Base-by-base conservation (phyloP, 2,888 invertebrate genomes). In the Caenorhabditis sp. region DNA sequence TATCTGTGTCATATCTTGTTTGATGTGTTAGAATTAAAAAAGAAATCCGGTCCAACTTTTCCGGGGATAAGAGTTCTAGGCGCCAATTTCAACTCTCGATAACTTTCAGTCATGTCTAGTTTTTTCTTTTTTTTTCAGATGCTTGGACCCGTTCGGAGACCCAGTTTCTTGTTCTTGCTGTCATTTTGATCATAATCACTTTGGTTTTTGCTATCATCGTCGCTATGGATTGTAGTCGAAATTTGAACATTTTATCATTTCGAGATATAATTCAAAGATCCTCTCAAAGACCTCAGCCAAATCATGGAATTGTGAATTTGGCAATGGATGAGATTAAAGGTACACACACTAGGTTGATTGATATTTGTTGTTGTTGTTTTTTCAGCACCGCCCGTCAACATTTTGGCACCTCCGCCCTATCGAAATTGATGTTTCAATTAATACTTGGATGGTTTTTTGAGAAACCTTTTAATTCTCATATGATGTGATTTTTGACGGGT, bases 311-410 rank as follows among this genome's bases (percentile, higher is more conserved):
- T 19, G 55, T 55, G 4, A 55, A 55, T 55, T 10, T 55, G n/a
- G 10, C 26, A 26, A n/a, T 17, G n/a, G 55, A 17, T n/a, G 27
- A 55, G 23, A 1, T 53, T 3, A 53, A 53, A 53, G 24, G 17
- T 23, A 4, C 17, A 10, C 55, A 53, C 21, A 19, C 23, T 23
- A 21, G 12, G 4, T 21, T 5, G 5, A 19, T 21, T 53, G 31
- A n/a, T n/a, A n/a, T n/a, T n/a, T n/a, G n/a, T n/a, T n/a, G n/a
- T n/a, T n/a, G n/a, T n/a, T n/a, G n/a, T n/a, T 65, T 55, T 71
- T 71, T 53, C 66, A 71, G 71, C 71, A 58, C 71, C 71, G 23
- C 66, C 71, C 49, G 55, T 71, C 63, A 71, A 66, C 60, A 60
- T 60, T 57, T 50, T 71, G 55, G 71, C 71, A 50, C 71, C 71